Base-by-base conservation (phyloP, 53 echinoderm and acorn worm genomes). In the Hippasteria phrygiana region DNA sequence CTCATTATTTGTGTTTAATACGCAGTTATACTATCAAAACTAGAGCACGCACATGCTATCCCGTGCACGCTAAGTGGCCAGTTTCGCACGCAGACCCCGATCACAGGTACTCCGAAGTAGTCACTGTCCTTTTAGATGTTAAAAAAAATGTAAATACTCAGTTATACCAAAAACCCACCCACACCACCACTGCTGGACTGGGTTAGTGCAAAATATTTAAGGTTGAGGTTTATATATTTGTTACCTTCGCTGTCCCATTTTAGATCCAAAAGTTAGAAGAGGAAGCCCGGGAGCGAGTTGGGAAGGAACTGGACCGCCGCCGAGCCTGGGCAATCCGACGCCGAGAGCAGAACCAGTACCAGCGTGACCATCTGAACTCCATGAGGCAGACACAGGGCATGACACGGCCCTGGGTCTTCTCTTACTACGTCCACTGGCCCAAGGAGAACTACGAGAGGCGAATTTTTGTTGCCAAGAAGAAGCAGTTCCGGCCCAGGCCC, bases 361-460 rank as follows among this genome's bases (percentile, higher is more conserved):
- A 89, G 51, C 87, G 91, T 13, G 87, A 82, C 34, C 97, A 97
- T 53, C 83, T 95, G 27, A 95, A 97, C 45, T 80, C 92, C 22
- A 63, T 97, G 69, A 84, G 97, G 32, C 88, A 92, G 39, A 94
- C 95, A 0, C 97, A 97, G 70, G 97, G 97, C 26, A 95, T 95
- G 94, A 97, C 97, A 2, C 83, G 90, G 0, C 97, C 97, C 1
- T 97, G 97, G 97, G 90, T 89, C 14, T 97, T 94, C 76, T 94
- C 94, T 16, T 97, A 97, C 92, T 97, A 97, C 69, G 93, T 97
- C 7, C 97, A 95, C 64, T 95, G 97, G 97, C 93, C 93, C 17
- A 90, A 94, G 80, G 92, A 97, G 46, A 95, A 94, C 2, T 97
- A 95, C 47, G 97, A 97, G 84, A 88, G 83, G 42, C 84, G 89